These are phyloP conservation scores for Sinodicranocentrus sp. DNA, from an alignment of 2,888 invertebrate genomes.

Conservation along the genomic window DNA sequence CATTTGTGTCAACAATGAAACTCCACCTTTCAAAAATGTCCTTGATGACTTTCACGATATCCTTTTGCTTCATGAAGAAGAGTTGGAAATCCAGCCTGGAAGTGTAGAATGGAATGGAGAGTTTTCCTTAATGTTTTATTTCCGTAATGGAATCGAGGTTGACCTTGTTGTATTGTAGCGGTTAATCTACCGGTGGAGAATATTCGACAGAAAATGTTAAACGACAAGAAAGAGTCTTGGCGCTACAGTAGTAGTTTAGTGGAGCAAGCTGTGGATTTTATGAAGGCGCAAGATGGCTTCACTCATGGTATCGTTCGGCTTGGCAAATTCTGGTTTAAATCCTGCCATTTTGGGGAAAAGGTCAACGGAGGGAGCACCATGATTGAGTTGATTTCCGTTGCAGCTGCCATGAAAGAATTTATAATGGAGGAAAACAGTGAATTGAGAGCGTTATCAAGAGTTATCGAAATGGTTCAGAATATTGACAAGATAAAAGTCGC, in stretches of 20 bases:
- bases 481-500: background rate
- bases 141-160: constrained; percentile 4
- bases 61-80: background rate
- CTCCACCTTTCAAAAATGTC: constrained; percentile 18
- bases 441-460: background rate
- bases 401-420: background rate
- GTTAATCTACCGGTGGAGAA: background rate
- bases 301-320: background rate
- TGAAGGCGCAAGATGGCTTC: background rate
- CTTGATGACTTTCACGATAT: constrained; percentile 25
- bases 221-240: background rate
- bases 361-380: background rate
- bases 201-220: background rate
- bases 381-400: background rate
- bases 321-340: constrained; percentile 6
- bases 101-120: background rate
- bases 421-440: background rate
- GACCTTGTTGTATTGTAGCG: background rate
- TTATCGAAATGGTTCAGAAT: background rate
- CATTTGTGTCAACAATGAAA: background rate
- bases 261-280: background rate
- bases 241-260: background rate
- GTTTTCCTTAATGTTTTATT: background rate
- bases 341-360: background rate
- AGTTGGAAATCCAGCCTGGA: background rate